These are phyloP conservation scores for Aporophyla lueneburgensis DNA, from an alignment of 2,888 invertebrate species.

Conservation along the genomic window DNA sequence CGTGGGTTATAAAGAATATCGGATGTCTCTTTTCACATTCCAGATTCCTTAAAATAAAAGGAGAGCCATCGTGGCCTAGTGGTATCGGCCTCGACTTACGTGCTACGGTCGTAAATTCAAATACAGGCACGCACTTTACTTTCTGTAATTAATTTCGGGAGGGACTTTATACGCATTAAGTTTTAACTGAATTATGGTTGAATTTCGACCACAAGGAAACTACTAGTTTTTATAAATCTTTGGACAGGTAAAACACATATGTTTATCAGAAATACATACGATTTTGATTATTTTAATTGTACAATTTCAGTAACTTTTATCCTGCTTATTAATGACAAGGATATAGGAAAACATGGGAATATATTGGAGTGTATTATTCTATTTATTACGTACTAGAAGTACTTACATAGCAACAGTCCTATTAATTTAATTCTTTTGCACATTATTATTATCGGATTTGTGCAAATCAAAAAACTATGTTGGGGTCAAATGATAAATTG, in stretches of 20 bases:
- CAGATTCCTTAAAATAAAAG: not conserved
- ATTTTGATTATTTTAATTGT: conserved; percentile 31
- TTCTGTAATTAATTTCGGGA: too few relatives aligned
- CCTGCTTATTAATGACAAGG: conserved; percentile 10
- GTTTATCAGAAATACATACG: not conserved
- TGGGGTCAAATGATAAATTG: too few relatives aligned
- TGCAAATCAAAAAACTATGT: too few relatives aligned
- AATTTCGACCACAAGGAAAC: too few relatives aligned
- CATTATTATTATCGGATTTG: not conserved
- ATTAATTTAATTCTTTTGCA: too few relatives aligned
- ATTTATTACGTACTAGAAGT: not conserved
- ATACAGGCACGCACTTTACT: too few relatives aligned
- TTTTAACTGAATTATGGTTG: too few relatives aligned
- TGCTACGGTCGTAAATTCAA: too few relatives aligned
- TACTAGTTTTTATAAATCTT: not conserved
- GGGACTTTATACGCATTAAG: too few relatives aligned
- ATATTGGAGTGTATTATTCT: not conserved
- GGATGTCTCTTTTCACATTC: not conserved
- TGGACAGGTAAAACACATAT: not conserved
- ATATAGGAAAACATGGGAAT: conserved; percentile 30
- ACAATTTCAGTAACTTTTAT: conserved; percentile 15
- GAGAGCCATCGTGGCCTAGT: too few relatives aligned
- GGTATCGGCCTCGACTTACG: too few relatives aligned
- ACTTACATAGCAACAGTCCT: not conserved
- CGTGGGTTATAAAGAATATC: too few relatives aligned